Evolutionary conservation across 2,113 vertebrate genomes (phyloP).

Genomic region (Benitochromis conjunctus): DNA sequence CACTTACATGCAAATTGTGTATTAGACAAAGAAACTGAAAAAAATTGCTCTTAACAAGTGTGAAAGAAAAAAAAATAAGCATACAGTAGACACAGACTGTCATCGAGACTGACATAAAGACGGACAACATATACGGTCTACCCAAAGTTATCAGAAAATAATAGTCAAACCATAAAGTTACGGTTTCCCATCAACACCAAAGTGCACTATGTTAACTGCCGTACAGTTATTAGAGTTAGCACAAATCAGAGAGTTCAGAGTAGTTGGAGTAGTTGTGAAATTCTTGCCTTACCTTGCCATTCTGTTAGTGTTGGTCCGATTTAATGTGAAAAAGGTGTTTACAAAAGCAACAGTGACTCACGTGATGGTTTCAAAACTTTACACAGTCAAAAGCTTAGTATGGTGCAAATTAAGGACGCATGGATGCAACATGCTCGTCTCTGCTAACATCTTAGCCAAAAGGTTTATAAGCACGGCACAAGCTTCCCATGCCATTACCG

Average conservation of each 20-base stretch:
- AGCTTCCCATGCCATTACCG: background rate
- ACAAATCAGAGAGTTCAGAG: conserved; percentile 58
- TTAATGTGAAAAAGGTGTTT: conserved; percentile 80
- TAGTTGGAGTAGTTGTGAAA: conserved; percentile 67
- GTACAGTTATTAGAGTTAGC: conserved; percentile 45
- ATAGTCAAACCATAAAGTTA: conserved; percentile 5
- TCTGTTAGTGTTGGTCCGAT: conserved; percentile 82
- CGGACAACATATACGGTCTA: conserved; percentile 3
- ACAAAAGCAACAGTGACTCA: conserved; percentile 75
- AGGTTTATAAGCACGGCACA: background rate
- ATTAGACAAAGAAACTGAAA: background rate
- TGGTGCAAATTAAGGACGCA: conserved; percentile 62
- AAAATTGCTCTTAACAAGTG: background rate
- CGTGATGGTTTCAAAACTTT: conserved; percentile 65
- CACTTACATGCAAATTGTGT: conserved; percentile 34
- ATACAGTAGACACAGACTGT: conserved; percentile 20
- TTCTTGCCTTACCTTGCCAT: conserved; percentile 81
- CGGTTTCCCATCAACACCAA: conserved; percentile 49
- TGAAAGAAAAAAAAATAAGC: background rate
- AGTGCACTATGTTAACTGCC: conserved; percentile 67
- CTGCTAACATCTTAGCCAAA: background rate
- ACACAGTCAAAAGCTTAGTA: conserved; percentile 68
- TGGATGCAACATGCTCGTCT: conserved; percentile 57
- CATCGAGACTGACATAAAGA: conserved; percentile 1
- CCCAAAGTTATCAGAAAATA: conserved; percentile 13